Conservation (phyloP, 2,113 vertebrate genomes). For the Prionailurus bengalensis region DNA sequence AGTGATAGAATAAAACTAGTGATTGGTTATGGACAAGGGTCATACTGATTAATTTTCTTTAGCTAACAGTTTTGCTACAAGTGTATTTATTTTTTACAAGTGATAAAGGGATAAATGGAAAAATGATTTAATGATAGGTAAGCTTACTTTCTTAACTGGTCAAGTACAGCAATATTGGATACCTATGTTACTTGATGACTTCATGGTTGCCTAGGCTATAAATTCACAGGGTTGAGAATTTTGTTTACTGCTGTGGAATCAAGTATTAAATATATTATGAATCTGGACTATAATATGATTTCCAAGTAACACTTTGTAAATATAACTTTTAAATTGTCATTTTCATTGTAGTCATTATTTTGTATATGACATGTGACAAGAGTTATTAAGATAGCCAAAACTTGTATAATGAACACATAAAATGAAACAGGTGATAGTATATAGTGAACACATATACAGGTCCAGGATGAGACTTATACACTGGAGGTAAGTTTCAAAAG, state of each 20-base stretch:
- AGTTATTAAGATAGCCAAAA: not conserved
- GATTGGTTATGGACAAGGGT: not conserved
- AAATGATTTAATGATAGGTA: not conserved
- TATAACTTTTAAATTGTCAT: not conserved
- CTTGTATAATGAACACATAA: not conserved
- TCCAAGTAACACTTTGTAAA: constrained; percentile 7
- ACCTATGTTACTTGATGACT: not conserved
- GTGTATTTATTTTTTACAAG: not conserved
- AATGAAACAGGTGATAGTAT: not conserved
- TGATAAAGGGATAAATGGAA: not conserved
- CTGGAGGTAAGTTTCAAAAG: not conserved
- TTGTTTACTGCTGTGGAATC: not conserved
- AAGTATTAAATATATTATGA: not conserved
- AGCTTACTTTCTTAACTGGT: not conserved
- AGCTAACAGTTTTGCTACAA: not conserved
- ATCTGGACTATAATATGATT: not conserved
- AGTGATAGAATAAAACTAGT: not conserved
- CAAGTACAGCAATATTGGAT: not conserved
- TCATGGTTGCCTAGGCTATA: not conserved
- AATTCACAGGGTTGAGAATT: not conserved
- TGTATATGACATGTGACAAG: not conserved
- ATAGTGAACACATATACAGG: not conserved
- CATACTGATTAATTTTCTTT: not conserved
- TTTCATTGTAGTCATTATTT: constrained; percentile 5
- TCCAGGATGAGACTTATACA: not conserved